Evolutionary conservation across 2,113 vertebrate species (phyloP).

Genomic region (Butorides virescens): DNA sequence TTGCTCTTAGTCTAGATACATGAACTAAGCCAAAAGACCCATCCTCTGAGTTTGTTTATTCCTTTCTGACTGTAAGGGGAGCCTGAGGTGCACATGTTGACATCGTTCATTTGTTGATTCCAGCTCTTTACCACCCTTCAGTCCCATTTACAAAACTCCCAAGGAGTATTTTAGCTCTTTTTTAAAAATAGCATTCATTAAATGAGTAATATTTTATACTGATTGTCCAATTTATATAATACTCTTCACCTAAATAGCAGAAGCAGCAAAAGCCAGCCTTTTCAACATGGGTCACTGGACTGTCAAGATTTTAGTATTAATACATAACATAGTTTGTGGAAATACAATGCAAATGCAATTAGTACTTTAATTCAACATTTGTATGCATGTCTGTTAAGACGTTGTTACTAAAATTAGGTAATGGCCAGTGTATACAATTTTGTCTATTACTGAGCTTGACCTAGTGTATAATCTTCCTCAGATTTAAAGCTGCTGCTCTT

Average conservation of each 20-base stretch:
- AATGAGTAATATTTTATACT: background rate
- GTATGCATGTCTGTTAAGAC: background rate
- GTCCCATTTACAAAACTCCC: background rate
- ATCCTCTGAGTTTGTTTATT: background rate
- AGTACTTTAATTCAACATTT: background rate
- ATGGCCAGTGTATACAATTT: background rate
- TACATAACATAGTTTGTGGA: background rate
- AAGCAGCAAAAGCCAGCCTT: background rate
- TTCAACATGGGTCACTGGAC: background rate
- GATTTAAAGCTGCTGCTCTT: background rate
- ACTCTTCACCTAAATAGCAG: background rate
- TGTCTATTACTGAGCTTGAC: background rate
- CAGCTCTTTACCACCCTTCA: background rate
- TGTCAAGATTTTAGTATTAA: background rate
- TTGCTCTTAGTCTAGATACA: background rate
- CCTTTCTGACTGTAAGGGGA: background rate
- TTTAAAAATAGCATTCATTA: background rate
- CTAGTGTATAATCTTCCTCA: background rate
- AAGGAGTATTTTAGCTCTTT: background rate
- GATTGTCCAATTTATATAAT: background rate
- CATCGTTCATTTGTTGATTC: background rate
- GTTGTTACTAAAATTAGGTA: background rate
- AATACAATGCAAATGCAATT: background rate
- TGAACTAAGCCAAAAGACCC: background rate
- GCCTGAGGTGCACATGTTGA: background rate